Evolutionary conservation across 2,888 invertebrate species (phyloP), one percentile per base, ranked within the genome.

Genomic region (Myopa testacea): DNA sequence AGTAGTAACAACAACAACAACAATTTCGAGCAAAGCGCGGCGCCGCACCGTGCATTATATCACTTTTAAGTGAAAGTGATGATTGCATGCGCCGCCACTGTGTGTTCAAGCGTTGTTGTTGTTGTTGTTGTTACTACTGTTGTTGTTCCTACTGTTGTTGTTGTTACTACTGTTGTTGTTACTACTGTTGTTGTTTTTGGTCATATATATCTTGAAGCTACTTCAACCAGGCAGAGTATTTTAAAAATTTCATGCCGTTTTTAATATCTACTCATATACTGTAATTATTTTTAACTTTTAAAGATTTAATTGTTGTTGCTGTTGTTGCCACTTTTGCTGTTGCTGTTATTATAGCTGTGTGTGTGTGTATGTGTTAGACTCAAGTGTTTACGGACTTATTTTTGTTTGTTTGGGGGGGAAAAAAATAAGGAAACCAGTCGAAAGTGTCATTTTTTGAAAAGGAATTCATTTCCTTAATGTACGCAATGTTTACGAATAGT

Each of bases 31-130:
- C 69, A 10, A 1, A 45, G 50, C 45, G 26, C 26, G 40, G 69
- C 19, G 6, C 69, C 69, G 69, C 69, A 12, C 70, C 37, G 34
- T 2, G 80, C 82, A 85, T 86, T 86, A 87, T 85, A 86, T 86
- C 84, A 85, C 84, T 84, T 84, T 82, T 83, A 81, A 84, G 86
- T 86, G 87, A 86, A 87, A 86, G 86, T 86, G 85, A 83, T 85
- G 84, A 84, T 85, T 84, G 85, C 84, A 84, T 84, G 83, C 83
- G 82, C 63, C 52, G 63, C 69, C 63, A 52, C 77, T 19, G 52
- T 67, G 34, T 14, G 26, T 16, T 63, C 19, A 34, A 40, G 45
- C 38, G 26, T 26, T 26, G 26, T 26, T 26, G 26, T 26, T 26
- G 26, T 26, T 26, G n/a, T 40, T 45, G 50, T 8, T 69, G 69